phyloP scores from a whole-genome alignment of 1,140 invertebrate species.

The Drosophila busckii region DNA sequence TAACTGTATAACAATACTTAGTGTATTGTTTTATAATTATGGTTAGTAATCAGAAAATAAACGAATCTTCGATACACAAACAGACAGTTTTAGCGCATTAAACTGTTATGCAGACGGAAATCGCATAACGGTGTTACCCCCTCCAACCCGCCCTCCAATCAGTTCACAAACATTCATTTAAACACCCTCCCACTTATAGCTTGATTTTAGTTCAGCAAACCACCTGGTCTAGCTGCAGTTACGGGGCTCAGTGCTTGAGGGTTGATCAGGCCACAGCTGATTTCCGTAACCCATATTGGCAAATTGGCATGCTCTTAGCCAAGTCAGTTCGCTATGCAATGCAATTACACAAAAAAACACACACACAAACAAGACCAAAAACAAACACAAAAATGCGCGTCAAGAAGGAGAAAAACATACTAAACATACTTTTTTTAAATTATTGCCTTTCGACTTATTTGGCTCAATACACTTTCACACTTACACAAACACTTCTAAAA shows the following conservation, averaged over 20 bases:
- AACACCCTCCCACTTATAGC: conserved; percentile 25
- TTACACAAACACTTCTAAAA: conserved; percentile 5
- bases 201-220: conserved; percentile 59
- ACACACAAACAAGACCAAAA: background rate
- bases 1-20: too few relatives aligned
- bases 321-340: conserved; percentile 43
- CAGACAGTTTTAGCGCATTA: conserved; percentile 37
- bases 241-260: conserved; percentile 71
- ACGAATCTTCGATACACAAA: conserved; percentile 20
- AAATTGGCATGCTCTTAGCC: conserved; percentile 12
- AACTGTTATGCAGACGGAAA: conserved; percentile 64
- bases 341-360: conserved; percentile 23
- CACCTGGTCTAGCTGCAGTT: conserved; percentile 66
- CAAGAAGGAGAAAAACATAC: conserved; percentile 34
- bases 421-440: conserved; percentile 21
- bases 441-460: conserved; percentile 36
- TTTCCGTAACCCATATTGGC: conserved; percentile 56
- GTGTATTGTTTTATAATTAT: too few relatives aligned
- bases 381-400: conserved; percentile 37
- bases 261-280: conserved; percentile 62
- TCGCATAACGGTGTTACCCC: conserved; percentile 52
- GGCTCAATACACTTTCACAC: conserved; percentile 27
- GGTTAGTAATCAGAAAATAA: too few relatives aligned
- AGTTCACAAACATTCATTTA: too few relatives aligned
- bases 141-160: too few relatives aligned